A percentile compares a stretch with the other conserved stretches of the same genome.
phyloP scores from a whole-genome alignment of 2,888 invertebrate genomes.

The Acronicta aceris region DNA sequence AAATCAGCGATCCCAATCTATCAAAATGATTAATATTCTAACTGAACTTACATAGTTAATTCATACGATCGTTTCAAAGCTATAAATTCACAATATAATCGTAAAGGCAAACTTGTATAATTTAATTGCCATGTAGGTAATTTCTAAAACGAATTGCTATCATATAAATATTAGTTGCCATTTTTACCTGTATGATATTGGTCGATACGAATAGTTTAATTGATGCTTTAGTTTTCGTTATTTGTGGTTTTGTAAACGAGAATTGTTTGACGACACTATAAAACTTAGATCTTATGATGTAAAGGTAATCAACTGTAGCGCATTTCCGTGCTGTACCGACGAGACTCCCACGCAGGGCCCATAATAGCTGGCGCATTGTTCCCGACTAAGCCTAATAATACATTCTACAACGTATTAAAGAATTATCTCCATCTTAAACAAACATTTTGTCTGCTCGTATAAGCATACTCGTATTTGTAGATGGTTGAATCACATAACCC shows the following conservation, averaged over 20 bases:
- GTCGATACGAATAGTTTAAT: conserved; percentile 26
- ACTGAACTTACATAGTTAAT: background rate
- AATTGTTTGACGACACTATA: conserved; percentile 18
- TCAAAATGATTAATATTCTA: background rate
- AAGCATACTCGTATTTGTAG: conserved; percentile 6
- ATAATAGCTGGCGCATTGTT: conserved; percentile 62
- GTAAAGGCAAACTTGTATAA: conserved; percentile 22
- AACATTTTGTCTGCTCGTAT: conserved; percentile 13
- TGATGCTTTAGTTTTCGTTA: conserved; percentile 17
- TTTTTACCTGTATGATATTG: conserved; percentile 44
- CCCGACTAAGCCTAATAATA: conserved; percentile 50
- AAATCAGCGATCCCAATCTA: background rate
- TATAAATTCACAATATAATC: conserved; percentile 47
- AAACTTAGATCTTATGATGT: conserved; percentile 43
- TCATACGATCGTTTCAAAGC: conserved; percentile 8
- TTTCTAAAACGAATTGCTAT: conserved; percentile 38
- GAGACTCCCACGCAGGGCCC: conserved; percentile 55
- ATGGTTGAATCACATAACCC: conserved; percentile 12
- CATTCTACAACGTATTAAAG: conserved; percentile 37
- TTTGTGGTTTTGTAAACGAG: conserved; percentile 12
- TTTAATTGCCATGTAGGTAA: conserved; percentile 35
- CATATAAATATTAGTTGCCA: conserved; percentile 48
- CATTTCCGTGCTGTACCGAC: conserved; percentile 48
- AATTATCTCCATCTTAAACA: conserved; percentile 41
- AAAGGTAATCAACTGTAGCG: conserved; percentile 45